A percentile compares a stretch with the other conserved stretches of the same genome.
These are phyloP conservation scores for Simalia tracyae DNA, from an alignment of 2,797 vertebrate species.

Conservation along the genomic window DNA sequence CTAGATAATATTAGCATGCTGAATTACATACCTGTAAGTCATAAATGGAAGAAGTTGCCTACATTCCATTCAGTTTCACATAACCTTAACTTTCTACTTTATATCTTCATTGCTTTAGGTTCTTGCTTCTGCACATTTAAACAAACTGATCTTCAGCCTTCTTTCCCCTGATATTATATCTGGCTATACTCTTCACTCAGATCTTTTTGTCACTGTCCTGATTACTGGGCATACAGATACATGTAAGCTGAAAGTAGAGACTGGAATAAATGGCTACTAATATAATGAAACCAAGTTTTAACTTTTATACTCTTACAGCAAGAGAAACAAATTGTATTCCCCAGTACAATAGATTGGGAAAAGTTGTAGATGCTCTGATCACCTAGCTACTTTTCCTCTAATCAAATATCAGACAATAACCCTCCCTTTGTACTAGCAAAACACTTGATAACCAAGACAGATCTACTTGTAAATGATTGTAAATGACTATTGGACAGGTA, in stretches of 20 bases:
- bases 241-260: no score
- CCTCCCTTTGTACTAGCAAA: background rate
- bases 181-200: no score
- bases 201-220: no score
- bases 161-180: no score
- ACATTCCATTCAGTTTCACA: background rate
- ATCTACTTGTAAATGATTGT: background rate
- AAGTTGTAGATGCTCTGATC: background rate
- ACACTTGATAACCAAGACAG: background rate
- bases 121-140: no score
- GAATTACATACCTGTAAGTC: conserved; percentile 39
- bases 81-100: background rate
- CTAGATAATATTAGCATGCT: conserved; percentile 28
- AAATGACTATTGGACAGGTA: background rate
- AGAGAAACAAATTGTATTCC: background rate
- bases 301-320: background rate
- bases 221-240: no score
- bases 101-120: no score
- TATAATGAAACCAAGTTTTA: background rate
- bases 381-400: background rate
- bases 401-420: background rate
- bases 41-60: background rate
- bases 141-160: no score
- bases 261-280: background rate
- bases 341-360: background rate